phyloP scores from a whole-genome alignment of 2,797 vertebrate genomes.

The Australoheros facetus region DNA sequence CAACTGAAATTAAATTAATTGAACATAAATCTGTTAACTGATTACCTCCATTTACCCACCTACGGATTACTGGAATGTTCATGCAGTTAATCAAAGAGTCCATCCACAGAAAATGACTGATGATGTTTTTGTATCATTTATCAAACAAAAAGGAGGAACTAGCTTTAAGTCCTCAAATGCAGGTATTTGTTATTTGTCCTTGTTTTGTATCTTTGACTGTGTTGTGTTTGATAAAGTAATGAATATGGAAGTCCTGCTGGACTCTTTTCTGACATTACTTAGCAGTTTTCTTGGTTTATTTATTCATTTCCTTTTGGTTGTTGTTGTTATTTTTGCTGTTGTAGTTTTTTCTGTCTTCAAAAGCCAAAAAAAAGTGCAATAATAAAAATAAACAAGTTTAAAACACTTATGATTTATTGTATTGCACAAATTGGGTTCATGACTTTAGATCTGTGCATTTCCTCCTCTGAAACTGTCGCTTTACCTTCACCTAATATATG shows the following conservation, averaged over 20 bases:
- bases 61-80: not conserved
- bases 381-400: not conserved
- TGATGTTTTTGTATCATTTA: not conserved
- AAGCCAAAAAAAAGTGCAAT: not conserved
- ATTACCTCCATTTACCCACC: not conserved
- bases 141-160: not conserved
- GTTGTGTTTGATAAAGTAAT: not conserved
- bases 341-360: not conserved
- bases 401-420: not conserved
- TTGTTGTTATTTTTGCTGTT: too few species aligned
- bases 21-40: too few species aligned
- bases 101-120: not conserved
- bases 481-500: not conserved
- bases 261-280: not conserved
- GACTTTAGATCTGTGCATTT: not conserved
- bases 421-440: not conserved
- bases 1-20: too few species aligned
- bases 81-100: not conserved
- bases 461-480: not conserved
- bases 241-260: not conserved
- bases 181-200: not conserved
- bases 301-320: too few species aligned
- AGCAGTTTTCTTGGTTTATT: too few species aligned
- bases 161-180: not conserved
- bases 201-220: not conserved